A percentile compares a stretch with the other conserved stretches of the same genome.
These are phyloP conservation scores for Lasioglossum pauxillum DNA, from an alignment of 2,888 invertebrate species.

Conservation along the genomic window DNA sequence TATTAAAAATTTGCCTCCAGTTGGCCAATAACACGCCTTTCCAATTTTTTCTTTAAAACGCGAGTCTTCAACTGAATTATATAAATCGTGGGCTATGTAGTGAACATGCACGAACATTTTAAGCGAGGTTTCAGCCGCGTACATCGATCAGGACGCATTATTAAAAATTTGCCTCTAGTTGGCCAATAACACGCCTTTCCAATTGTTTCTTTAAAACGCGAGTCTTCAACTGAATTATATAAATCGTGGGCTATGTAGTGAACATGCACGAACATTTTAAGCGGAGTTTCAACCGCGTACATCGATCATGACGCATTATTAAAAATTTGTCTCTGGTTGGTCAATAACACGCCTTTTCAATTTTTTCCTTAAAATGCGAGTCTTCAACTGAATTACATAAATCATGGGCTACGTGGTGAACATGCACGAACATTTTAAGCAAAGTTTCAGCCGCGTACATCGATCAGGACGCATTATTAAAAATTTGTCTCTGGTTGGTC, in stretches of 20 bases:
- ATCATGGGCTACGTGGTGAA: not conserved
- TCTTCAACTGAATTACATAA: not conserved
- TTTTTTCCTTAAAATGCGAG: not conserved
- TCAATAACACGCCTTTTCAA: not conserved
- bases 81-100: too few species aligned
- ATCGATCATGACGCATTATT: not conserved
- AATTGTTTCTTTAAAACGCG: not conserved
- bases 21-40: fast-evolving
- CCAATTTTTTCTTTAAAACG: not conserved
- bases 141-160: not conserved
- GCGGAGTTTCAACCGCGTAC: not conserved
- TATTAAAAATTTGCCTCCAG: not conserved
- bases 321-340: too few species aligned
- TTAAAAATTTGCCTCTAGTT: too few species aligned
- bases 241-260: not conserved
- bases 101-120: not conserved
- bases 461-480: not conserved
- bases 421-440: not conserved
- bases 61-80: too few species aligned
- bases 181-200: too few species aligned
- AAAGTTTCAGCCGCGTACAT: not conserved
- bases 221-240: not conserved
- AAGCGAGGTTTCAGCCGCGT: too few species aligned
- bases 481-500: too few species aligned
- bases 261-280: not conserved